Conservation (phyloP, 2,797 vertebrate genomes). For the Yasuhikotakia modesta region DNA sequence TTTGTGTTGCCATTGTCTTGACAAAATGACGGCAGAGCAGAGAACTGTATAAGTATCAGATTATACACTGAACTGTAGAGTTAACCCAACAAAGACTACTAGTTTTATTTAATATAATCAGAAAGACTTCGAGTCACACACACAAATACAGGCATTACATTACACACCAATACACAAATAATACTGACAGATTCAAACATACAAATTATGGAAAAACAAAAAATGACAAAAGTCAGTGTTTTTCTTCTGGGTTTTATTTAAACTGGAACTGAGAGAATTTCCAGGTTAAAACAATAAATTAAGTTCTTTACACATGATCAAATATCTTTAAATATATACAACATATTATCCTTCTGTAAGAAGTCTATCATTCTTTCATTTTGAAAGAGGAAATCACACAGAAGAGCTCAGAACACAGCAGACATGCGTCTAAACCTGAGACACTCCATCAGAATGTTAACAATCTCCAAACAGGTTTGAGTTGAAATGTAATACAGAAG, state of each 20-base stretch:
- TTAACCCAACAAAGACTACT: too few relatives aligned
- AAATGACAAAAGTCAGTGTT: not conserved
- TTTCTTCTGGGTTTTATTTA: not conserved
- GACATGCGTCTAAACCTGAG: too few relatives aligned
- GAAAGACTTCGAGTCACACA: too few relatives aligned
- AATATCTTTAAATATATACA: conserved; percentile 35
- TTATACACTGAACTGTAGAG: too few relatives aligned
- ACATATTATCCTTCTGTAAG: conserved; percentile 67
- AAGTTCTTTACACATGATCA: not conserved
- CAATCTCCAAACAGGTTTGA: not conserved
- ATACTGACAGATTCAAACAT: not conserved
- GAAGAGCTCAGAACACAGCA: conserved; percentile 4
- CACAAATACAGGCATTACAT: too few relatives aligned
- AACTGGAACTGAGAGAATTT: not conserved
- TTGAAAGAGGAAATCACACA: conserved; percentile 67
- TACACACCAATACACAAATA: not conserved
- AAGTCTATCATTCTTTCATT: conserved; percentile 69
- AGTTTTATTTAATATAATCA: too few relatives aligned
- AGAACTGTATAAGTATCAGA: too few relatives aligned
- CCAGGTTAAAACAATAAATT: not conserved
- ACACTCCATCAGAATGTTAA: not conserved
- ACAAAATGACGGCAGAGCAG: not conserved
- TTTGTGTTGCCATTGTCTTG: not conserved
- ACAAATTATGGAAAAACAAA: not conserved
- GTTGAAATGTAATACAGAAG: conserved; percentile 1